phyloP scores from a whole-genome alignment of 2,113 vertebrate genomes.

The Hydropotes inermis region DNA sequence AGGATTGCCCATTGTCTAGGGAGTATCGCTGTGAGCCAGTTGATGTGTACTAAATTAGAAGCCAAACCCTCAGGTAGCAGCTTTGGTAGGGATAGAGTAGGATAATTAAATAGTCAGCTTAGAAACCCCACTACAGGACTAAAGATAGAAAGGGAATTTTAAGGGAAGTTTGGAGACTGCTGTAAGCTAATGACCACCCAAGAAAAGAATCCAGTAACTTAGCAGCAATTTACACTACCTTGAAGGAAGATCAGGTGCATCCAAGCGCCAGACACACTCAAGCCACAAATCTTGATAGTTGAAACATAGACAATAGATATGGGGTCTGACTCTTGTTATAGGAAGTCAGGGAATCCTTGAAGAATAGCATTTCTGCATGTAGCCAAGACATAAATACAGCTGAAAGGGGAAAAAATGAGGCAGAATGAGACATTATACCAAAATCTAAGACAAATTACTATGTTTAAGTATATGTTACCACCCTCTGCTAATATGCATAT shows the following conservation, averaged over 20 bases:
- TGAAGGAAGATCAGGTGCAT: not conserved
- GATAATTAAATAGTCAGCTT: not conserved
- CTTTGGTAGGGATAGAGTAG: not conserved
- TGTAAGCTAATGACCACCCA: not conserved
- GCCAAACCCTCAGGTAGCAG: not conserved
- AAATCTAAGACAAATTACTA: not conserved
- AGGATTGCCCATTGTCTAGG: not conserved
- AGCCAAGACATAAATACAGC: not conserved
- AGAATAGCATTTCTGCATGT: not conserved
- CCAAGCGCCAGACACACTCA: not conserved
- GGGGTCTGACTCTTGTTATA: not conserved
- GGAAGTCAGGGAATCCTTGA: not conserved
- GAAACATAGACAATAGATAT: not conserved
- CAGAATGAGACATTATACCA: not conserved
- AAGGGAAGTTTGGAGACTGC: not conserved
- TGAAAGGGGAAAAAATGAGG: not conserved
- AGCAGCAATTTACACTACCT: not conserved
- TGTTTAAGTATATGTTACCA: not conserved
- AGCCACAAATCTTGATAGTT: not conserved
- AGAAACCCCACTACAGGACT: not conserved
- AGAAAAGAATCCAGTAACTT: not conserved
- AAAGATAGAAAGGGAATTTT: not conserved
- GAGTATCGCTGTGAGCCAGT: not conserved
- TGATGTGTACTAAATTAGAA: not conserved
- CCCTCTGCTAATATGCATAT: not conserved